Base-by-base conservation (phyloP, 2,113 vertebrate genomes). In the Solea senegalensis region DNA sequence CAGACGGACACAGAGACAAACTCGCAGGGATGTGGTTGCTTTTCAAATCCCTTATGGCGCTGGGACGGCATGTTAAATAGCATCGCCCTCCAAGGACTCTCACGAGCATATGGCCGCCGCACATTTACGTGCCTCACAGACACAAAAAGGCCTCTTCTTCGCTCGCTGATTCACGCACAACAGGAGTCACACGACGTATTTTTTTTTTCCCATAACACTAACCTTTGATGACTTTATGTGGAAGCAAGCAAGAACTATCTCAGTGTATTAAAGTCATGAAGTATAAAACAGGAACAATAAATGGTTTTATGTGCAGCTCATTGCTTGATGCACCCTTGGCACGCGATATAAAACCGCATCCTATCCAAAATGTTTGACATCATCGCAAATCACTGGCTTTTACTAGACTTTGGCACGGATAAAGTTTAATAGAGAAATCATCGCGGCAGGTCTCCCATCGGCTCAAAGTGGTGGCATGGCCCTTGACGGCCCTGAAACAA, bases 211-310 rank as follows among this genome's bases (percentile, higher is more conserved):
- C 27, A 40, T 2, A 45, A 60, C 66, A 26, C 39, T 8, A 39
- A 48, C 8, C 51, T 61, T 62, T 71, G 69, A 75, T 74, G 69
- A 75, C 66, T 79, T 76, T 34, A 43, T 45, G 70, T 13, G 48
- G 34, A 53, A 69, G 57, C 11, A 8, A 45, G 55, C 39, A 58
- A 34, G 39, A 54, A 59, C 39, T 75, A 57, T 48, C 43, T 5
- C 48, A 76, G 70, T 80, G 60, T 63, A 52, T 85, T 63, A 82
- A 86, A 49, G 70, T 80, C 75, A 61, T 64, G 48, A 64, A 64
- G 63, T 65, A 73, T 73, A 82, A 82, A 80, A 80, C 73, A 66
- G 76, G 74, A 78, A 84, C 78, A 82, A 74, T 76, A 72, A 82
- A 84, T 59, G 61, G 0, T 73, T 88, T 86, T 70, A 80, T 65